Base-by-base conservation (phyloP, 2,888 invertebrate species). In the Drymonia ruficornis region DNA sequence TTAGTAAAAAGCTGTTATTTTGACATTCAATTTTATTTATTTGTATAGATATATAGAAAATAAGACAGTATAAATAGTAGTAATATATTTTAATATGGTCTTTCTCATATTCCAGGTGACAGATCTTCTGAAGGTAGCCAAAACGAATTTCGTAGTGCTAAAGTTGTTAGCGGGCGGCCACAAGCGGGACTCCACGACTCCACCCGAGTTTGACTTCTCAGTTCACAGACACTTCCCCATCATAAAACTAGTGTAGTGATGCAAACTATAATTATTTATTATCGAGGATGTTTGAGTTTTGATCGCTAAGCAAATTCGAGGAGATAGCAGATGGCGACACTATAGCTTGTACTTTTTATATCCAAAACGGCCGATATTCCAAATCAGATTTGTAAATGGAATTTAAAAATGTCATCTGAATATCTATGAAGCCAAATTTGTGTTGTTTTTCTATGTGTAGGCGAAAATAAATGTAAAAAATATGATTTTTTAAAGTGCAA, bases 81-180 rank as follows among this genome's bases (percentile, higher is more conserved):
- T 6, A 6, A 23, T 23, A 23, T 23, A 0, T 23, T 23, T 1
- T 23, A 23, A 23, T 23, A 23, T 36, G n/a, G n/a, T 31, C n/a
- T 36, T 36, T 36, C 3, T 29, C 55, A 57, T 59, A 61, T 94
- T 93, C 16, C 89, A 97, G 96, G 95, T 97, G 57, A 91, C 94
- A 29, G 96, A 96, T 80, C 94, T 99, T 63, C 92, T 98, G 49
- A 97, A 97, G 89, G 96, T 99, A 65, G 96, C 97, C 42, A 99
- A 99, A 94, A 98, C 98, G 0, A 99, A 99, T 93, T 98, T 98
- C 83, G 96, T 99, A 68, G 99, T 99, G 13, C 94, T 98, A 87
- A 98, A 98, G 87, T 92, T 99, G 57, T 88, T 99, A 63, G 97
- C 97, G 0, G 97, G 97, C 59, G 99, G 99, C 9, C 98, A 99